These are phyloP conservation scores for Aleadryas rufinucha DNA, from an alignment of 2,113 vertebrate species.

Conservation along the genomic window DNA sequence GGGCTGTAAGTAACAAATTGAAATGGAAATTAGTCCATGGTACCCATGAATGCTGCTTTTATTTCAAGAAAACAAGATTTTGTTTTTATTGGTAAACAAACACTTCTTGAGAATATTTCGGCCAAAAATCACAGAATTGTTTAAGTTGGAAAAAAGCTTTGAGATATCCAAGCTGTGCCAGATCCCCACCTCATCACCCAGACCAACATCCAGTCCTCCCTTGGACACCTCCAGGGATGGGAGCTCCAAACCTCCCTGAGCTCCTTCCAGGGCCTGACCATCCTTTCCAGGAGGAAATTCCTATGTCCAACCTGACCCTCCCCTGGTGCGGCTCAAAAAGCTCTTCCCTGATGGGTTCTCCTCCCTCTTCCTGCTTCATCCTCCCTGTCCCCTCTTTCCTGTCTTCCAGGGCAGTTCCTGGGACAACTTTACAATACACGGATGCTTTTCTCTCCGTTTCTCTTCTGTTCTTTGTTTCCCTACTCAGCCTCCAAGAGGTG, in stretches of 20 bases:
- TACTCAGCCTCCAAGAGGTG: not conserved
- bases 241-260: not conserved
- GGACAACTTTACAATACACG: accelerated
- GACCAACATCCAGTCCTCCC: not conserved
- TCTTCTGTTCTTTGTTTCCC: not conserved
- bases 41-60: accelerated
- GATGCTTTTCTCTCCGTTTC: accelerated
- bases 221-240: not conserved
- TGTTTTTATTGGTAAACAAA: not conserved
- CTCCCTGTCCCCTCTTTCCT: not conserved
- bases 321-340: not conserved
- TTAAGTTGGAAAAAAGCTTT: not conserved
- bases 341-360: not conserved
- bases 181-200: not conserved
- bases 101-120: not conserved
- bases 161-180: not conserved
- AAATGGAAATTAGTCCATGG: not conserved
- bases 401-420: not conserved
- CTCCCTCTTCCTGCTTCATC: not conserved
- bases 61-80: not conserved
- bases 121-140: not conserved
- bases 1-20: accelerated
- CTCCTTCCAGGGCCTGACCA: accelerated
- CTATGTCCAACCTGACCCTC: not conserved
- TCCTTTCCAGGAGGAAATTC: not conserved